Evolutionary conservation across 2,888 invertebrate species (phyloP), one percentile per base, ranked within the genome.

Genomic region (Callosobruchus maculatus): DNA sequence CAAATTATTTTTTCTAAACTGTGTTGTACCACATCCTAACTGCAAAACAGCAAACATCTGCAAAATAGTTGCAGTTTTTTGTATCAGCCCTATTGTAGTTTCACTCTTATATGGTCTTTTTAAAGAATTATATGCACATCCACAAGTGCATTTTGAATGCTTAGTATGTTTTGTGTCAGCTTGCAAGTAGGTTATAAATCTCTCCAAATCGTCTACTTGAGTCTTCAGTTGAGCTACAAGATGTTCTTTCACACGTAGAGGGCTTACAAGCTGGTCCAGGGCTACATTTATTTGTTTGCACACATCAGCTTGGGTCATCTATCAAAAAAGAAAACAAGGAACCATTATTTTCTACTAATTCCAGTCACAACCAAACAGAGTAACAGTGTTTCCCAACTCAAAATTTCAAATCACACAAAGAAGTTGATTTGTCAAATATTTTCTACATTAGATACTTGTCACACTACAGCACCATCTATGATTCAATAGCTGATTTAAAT

Each of bases 121-220:
- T 75, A 80, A 83, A 21, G 81, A 86, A 80, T 84, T 88, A 82
- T 88, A 88, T 49, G 88, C 81, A 88, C 88, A 86, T 82, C 89
- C 89, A 79, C 90, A 90, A 20, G 85, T 83, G 79, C 87, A 87
- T 76, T 85, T 86, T 5, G 84, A 79, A 74, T 85, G 82, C 77
- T 90, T 92, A 0, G 89, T 87, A 74, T 85, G 82, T 77, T 90
- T 92, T 0, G 89, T 87, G 81, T 94, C 94, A 79, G 93, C 94
- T 90, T 99, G 99, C 82, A 99, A 90, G 83, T 98, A 94, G 81
- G 95, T 93, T 80, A 99, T 98, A 85, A 99, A 99, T 79, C 98
- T 92, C 86, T 99, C 99, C 87, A 99, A 90, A 87, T 99, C 99
- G 69, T 94, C 93, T 73, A 99, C 97, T 88, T 99, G 99, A 0